Evolutionary conservation across 2,113 vertebrate genomes (phyloP), one percentile per base, ranked within the genome.

Genomic region (Raja brachyura): DNA sequence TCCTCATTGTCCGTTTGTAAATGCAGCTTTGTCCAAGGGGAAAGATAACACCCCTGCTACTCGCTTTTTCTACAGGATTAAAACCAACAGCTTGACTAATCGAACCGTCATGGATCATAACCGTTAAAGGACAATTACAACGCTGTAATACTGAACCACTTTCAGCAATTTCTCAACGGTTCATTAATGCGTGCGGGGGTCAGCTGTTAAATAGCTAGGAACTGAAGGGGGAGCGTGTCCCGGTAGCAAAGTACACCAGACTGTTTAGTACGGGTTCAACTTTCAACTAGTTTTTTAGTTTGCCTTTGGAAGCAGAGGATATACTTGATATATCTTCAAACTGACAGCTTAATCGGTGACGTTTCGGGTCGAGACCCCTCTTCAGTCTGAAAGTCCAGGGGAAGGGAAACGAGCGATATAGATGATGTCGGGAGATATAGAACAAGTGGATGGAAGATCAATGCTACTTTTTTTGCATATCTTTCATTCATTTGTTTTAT

Each of bases 141-240:
- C 96, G 97, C 97, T 97, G 97, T 96, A 95, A 96, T 97, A 97
- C 97, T 97, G 97, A 96, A 94, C 95, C 96, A 96, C 90, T 96
- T 96, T 96, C 96, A 97, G 96, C 94, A 96, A 96, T 95, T 96
- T 96, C 95, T 96, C 96, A 97, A 97, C 96, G 95, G 97, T 95
- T 96, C 95, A 94, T 94, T 94, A 94, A 93, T 85, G 95, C 94
- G 94, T 94, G 95, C 93, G 93, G 94, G 39, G 94, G 95, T 96
- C 97, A 98, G 97, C 97, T 98, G 98, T 96, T 95, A 96, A 94
- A 94, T 95, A 95, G 95, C 94, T 93, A 94, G 94, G 94, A 94
- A 94, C 94, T 75, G 68, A 54, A 33, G 11, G 66, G 59, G 13
- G 88, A 63, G 59, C 13, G 86, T 22, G 68, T 33, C 33, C 61